Evolutionary conservation across 2,113 vertebrate species (phyloP), one percentile per base, ranked within the genome.

Genomic region (Muscicapa adusta): DNA sequence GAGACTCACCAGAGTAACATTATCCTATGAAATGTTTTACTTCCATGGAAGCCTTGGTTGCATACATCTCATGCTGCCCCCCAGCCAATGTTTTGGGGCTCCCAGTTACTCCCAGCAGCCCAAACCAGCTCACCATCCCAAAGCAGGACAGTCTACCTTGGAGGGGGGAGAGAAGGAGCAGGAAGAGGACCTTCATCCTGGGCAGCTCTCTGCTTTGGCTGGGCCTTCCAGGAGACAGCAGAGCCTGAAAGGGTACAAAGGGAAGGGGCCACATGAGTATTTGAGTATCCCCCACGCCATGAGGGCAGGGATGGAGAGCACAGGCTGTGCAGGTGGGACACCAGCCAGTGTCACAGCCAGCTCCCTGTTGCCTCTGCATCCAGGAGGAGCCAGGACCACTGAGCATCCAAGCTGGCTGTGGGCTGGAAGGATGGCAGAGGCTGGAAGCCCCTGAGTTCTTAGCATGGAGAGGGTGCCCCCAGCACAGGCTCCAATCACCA

Each of bases 131-230:
- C 33, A 36, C 9, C 8, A 4, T 20, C 18, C 51, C 12, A 0
- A n/a, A 22, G 28, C 61, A 82, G 42, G 71, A 67, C 26, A 77
- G 34, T 9, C 43, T 96, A 98, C 98, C 97, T 97, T 93, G 97
- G 56, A 94, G 68, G 0, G 87, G 84, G 14, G 85, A 80, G 36
- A 97, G 77, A 54, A 97, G 89, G 34, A 89, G 66, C 57, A 97
- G 89, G 14, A 96, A 67, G 47, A 97, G 20, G 51, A 93, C 75
- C 4, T 56, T 82, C 36, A 29, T 96, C 67, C 34, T 1, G 8
- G 50, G 25, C 8, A 26, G 82, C 50, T 29, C 53, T 24, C 43
- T 14, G 13, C 51, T 51, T 79, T 62, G 43, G 11, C 73, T 87
- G 50, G 71, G 85, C 45, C 50, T 78, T 58, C 9, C 3, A 23